Evolutionary conservation across 2,113 vertebrate species (phyloP).

Genomic region (Barnardius zonarius): DNA sequence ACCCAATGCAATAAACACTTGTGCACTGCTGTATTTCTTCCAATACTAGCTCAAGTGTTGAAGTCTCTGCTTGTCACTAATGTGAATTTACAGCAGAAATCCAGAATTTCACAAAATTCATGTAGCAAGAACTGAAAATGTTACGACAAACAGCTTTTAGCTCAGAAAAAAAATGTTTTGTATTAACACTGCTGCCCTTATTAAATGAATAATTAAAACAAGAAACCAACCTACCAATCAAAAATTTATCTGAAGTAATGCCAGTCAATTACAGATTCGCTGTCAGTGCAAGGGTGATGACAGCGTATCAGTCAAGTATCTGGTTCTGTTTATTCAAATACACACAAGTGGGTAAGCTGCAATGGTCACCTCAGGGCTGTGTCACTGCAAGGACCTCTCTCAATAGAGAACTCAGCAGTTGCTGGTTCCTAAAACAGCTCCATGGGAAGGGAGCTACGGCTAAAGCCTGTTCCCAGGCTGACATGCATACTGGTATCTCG

Average conservation of each 20-base stretch:
- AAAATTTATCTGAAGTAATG: not conserved
- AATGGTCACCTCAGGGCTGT: not conserved
- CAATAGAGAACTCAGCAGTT: not conserved
- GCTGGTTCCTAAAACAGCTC: not conserved
- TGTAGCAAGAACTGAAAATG: not conserved
- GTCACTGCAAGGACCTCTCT: not conserved
- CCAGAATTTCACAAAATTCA: not conserved
- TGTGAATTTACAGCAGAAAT: not conserved
- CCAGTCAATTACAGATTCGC: not conserved
- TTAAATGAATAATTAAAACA: not conserved
- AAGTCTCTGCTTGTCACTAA: not conserved
- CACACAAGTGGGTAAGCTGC: accelerated
- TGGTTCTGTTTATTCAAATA: not conserved
- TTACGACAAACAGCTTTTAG: not conserved
- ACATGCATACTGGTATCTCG: not conserved
- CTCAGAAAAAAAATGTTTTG: not conserved
- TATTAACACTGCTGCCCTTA: too few species aligned
- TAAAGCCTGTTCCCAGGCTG: not conserved
- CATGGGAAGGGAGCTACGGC: not conserved
- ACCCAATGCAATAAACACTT: accelerated
- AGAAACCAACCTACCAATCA: not conserved
- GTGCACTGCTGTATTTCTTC: not conserved
- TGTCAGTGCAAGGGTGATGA: not conserved
- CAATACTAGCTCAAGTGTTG: not conserved
- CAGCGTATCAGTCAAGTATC: not conserved